Evolutionary conservation across 1,140 invertebrate genomes (phyloP).

Genomic region (Hycleus cichorii): DNA sequence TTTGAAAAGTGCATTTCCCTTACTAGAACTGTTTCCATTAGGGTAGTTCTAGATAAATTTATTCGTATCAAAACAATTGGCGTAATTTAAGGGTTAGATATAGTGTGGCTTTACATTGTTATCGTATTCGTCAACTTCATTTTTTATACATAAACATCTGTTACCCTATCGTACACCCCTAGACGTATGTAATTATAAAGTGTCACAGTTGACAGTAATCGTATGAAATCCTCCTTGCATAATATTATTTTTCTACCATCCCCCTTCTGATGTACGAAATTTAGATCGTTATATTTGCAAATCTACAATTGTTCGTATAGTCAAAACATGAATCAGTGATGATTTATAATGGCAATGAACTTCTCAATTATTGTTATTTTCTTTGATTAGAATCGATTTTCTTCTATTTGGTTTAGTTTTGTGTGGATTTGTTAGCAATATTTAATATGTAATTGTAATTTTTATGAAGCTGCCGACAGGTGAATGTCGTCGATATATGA

Average conservation of each 20-base stretch:
- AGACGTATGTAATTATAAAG: conserved; percentile 5
- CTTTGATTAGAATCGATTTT: too few relatives aligned
- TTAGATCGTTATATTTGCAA: neutral
- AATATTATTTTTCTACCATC: too few relatives aligned
- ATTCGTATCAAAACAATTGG: too few relatives aligned
- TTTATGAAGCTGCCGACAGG: conserved; percentile 31
- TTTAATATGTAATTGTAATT: conserved; percentile 23
- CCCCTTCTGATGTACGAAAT: neutral
- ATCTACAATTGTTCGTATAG: too few relatives aligned
- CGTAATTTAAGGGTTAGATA: too few relatives aligned
- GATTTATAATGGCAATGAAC: too few relatives aligned
- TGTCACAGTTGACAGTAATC: conserved; percentile 2
- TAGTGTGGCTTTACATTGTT: too few relatives aligned
- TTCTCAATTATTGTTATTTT: too few relatives aligned
- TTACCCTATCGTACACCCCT: neutral
- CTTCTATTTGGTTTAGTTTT: too few relatives aligned
- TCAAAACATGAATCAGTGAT: neutral
- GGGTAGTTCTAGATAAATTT: too few relatives aligned
- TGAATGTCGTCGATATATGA: conserved; percentile 26
- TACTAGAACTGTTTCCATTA: too few relatives aligned
- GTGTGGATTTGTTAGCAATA: neutral
- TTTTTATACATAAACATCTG: conserved; percentile 9
- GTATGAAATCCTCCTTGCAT: conserved; percentile 5
- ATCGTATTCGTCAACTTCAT: neutral
- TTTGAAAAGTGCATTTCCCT: too few relatives aligned